Evolutionary conservation across 2,113 vertebrate genomes (phyloP), one percentile per base, ranked within the genome.

Genomic region (Ptilonorhynchus violaceus): DNA sequence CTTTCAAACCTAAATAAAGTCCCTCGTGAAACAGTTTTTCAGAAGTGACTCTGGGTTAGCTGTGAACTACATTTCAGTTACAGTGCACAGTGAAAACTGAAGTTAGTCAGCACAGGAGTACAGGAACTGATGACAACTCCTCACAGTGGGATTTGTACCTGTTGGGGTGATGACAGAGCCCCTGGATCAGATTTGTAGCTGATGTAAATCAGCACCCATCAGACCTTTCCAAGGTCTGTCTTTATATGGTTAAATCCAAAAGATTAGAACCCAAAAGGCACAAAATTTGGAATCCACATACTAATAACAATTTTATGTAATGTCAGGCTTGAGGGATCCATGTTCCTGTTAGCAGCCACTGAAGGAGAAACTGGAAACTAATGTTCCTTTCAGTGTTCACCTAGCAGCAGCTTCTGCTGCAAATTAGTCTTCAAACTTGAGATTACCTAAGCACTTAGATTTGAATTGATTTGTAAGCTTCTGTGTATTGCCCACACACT

Each of bases 111-210:
- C 33, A 62, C 28, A 69, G 55, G 35, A 42, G 75, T 31, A 37
- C 19, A 88, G 69, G 64, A 74, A 66, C 22, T 46, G 31, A 47
- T 2, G 1, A 24, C 30, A 63, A 55, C 49, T 11, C 58, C 46
- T 88, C 79, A 33, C 4, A 33, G 25, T 2, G 10, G 59, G 21
- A 58, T 39, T 42, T 44, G 24, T 30, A 37, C 30, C 47, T 52
- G 21, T 35, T 52, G 39, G 28, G 66, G 41, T 56, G 35, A 49
- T 1, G 1, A 28, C 0, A 0, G 6, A 5, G 30, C 28, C 21
- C 47, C 42, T 64, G 46, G 80, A 53, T 28, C 64, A 64, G 27
- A 81, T 52, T 41, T 64, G 30, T 23, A 81, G 56, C 25, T 47
- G 25, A 66, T 39, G 22, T 42, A 85, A 77, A 76, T 35, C 35